Percentiles rank a stretch among this genome's conserved stretches.
Conservation (phyloP, 2,888 invertebrate genomes). For the Volucella bombylans region DNA sequence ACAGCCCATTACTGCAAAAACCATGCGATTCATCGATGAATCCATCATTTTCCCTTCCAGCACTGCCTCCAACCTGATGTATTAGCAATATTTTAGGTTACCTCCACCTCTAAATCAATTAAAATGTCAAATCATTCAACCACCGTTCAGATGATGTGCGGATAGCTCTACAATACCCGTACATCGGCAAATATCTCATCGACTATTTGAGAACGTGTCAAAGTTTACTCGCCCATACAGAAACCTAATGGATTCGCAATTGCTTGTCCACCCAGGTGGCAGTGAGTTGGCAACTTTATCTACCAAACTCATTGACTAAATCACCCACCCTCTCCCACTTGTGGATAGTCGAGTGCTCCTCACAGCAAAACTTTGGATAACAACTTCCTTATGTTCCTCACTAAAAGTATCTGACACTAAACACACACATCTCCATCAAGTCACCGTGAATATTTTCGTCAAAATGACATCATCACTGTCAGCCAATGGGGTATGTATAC, state of each 20-base stretch:
- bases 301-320: slow-evolving; percentile 2
- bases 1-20: too few species aligned
- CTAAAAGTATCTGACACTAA: slow-evolving; percentile 52
- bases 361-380: slow-evolving; percentile 4
- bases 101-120: slow-evolving; percentile 12
- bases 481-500: background rate
- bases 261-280: slow-evolving; percentile 1
- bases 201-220: slow-evolving; percentile 15
- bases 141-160: background rate
- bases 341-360: slow-evolving; percentile 15
- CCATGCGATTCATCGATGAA: too few species aligned
- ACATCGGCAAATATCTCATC: background rate
- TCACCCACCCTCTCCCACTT: slow-evolving; percentile 19
- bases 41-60: too few species aligned
- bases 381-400: slow-evolving; percentile 57
- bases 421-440: slow-evolving; percentile 62
- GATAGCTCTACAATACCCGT: background rate
- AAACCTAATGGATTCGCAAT: slow-evolving; percentile 18
- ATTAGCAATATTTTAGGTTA: background rate
- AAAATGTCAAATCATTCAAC: slow-evolving; percentile 17
- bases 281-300: background rate
- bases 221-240: background rate
- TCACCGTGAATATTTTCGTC: slow-evolving; percentile 70
- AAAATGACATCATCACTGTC: slow-evolving; percentile 73
- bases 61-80: too few species aligned